phyloP scores from a whole-genome alignment of 1,140 invertebrate species.

The Sminthurinus signatus region DNA sequence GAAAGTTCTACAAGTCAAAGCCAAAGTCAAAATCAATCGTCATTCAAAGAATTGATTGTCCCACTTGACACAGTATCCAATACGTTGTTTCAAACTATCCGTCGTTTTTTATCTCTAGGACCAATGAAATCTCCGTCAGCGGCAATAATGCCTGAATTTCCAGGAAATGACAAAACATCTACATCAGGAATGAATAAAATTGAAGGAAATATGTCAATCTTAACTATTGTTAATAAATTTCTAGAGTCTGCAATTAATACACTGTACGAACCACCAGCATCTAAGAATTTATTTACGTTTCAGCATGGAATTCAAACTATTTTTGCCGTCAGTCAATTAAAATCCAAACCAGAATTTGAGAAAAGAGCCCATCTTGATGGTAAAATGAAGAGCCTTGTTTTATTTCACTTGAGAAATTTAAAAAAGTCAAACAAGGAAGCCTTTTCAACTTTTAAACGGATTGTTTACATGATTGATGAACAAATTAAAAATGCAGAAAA shows the following conservation, averaged over 20 bases:
- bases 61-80: neutral
- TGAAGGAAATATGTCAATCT: too few relatives aligned
- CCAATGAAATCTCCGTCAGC: neutral
- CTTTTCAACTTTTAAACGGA: neutral
- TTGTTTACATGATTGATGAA: neutral
- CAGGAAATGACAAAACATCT: too few relatives aligned
- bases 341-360: neutral
- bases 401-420: neutral
- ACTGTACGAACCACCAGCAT: neutral
- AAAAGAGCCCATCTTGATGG: neutral
- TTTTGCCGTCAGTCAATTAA: conserved; percentile 1
- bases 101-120: neutral
- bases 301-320: neutral
- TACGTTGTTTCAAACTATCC: neutral
- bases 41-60: neutral
- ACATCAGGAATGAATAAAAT: too few relatives aligned
- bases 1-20: neutral
- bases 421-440: neutral
- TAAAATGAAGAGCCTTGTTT: neutral
- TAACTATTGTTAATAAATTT: neutral
- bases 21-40: neutral
- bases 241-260: neutral
- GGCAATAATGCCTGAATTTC: too few relatives aligned
- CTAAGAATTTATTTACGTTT: neutral
- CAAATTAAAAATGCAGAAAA: neutral